A percentile compares a stretch with the other conserved stretches of the same genome.
These are phyloP conservation scores for Gobionotothen gibberifrons DNA, from an alignment of 2,797 vertebrate genomes.

Conservation along the genomic window DNA sequence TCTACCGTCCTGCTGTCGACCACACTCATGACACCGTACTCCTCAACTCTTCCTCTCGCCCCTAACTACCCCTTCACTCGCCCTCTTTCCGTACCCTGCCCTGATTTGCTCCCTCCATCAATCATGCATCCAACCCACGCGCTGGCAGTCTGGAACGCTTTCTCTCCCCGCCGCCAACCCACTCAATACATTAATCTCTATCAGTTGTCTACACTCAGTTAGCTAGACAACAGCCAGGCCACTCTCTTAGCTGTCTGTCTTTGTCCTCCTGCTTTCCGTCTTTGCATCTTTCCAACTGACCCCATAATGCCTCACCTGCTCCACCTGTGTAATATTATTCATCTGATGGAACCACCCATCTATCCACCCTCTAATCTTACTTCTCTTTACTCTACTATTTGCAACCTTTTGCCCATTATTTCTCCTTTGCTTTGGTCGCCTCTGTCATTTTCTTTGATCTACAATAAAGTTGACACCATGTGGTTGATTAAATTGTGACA, in stretches of 20 bases:
- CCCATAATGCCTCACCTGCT: constrained; percentile 46
- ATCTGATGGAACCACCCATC: constrained; percentile 50
- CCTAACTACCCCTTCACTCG: constrained; percentile 56
- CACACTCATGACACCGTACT: constrained; percentile 64
- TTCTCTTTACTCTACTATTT: constrained; percentile 46
- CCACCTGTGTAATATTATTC: constrained; percentile 56
- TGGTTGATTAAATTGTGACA: no score
- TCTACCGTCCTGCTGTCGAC: constrained; percentile 43
- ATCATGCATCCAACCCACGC: constrained; percentile 71
- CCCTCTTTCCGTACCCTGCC: constrained; percentile 52
- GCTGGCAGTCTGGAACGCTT: constrained; percentile 62
- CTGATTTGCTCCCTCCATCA: constrained; percentile 64
- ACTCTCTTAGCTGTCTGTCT: constrained; percentile 47
- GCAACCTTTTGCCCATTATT: constrained; percentile 15
- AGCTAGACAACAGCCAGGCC: constrained; percentile 62
- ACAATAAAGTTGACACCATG: background rate
- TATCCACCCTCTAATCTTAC: constrained; percentile 45
- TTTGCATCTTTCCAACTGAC: constrained; percentile 38
- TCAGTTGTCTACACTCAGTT: constrained; percentile 71
- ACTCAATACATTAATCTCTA: constrained; percentile 79
- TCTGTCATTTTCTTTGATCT: constrained; percentile 24
- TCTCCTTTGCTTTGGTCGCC: background rate
- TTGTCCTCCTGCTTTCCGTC: constrained; percentile 49
- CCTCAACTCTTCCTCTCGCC: constrained; percentile 66
- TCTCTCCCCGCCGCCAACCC: constrained; percentile 59